Evolutionary conservation across 2,113 vertebrate genomes (phyloP).

Genomic region (Amphilophus citrinellus): DNA sequence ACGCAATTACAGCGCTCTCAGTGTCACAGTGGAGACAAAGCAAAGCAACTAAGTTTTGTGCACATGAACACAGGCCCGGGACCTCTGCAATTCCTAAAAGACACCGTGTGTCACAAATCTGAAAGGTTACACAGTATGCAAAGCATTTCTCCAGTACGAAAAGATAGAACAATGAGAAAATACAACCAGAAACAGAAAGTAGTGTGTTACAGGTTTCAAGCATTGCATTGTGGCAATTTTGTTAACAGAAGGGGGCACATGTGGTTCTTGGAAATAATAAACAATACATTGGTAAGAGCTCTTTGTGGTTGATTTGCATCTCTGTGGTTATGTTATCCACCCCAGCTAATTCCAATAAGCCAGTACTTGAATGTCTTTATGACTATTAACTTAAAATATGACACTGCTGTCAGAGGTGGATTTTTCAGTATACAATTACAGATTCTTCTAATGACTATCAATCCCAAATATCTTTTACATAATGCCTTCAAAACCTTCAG

Average conservation of each 20-base stretch:
- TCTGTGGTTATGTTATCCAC: background rate
- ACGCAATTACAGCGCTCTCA: constrained; percentile 36
- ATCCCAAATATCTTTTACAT: background rate
- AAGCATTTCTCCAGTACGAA: background rate
- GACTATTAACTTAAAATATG: background rate
- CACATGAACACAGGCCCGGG: constrained; percentile 1
- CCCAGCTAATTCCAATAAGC: background rate
- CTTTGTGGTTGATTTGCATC: background rate
- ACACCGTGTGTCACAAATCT: background rate
- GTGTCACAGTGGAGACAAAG: constrained; percentile 24
- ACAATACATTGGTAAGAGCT: background rate
- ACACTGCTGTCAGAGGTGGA: background rate
- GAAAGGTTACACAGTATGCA: background rate
- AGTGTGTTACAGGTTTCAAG: constrained; percentile 22
- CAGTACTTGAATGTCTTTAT: background rate
- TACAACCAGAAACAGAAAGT: constrained; percentile 21
- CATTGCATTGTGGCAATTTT: background rate
- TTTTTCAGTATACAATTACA: background rate
- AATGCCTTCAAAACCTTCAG: background rate
- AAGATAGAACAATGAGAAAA: background rate
- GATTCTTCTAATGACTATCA: background rate
- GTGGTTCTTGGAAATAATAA: background rate
- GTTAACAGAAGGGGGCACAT: background rate
- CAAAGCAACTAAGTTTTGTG: constrained; percentile 15
- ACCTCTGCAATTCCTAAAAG: constrained; percentile 5